Percentiles rank a stretch among this genome's conserved stretches.
These are phyloP conservation scores for Styela clava DNA, from an alignment of 23 tunicate genomes.

Conservation along the genomic window DNA sequence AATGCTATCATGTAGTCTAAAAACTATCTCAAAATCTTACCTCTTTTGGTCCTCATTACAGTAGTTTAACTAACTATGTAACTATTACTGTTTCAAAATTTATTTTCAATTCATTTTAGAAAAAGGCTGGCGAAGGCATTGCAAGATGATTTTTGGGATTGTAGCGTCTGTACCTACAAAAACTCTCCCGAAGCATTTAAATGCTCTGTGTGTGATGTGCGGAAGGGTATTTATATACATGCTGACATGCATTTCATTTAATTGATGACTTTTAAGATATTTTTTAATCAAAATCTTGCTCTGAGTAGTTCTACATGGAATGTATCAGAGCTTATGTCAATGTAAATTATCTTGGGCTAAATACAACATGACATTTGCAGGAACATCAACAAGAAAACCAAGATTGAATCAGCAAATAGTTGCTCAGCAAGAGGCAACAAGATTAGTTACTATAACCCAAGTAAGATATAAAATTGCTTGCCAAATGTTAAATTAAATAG, in stretches of 20 bases:
- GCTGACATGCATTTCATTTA: neutral
- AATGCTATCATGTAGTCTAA: too few relatives aligned
- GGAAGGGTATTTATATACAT: conserved; percentile 22
- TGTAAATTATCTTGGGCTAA: too few relatives aligned
- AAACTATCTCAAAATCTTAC: too few relatives aligned
- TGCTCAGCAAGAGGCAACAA: conserved; percentile 84
- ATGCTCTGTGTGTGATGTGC: conserved; percentile 69
- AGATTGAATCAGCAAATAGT: conserved; percentile 79
- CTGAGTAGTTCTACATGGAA: neutral
- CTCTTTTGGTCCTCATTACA: too few relatives aligned
- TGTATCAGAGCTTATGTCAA: too few relatives aligned
- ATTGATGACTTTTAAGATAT: neutral
- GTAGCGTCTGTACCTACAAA: conserved; percentile 73
- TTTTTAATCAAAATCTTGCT: neutral
- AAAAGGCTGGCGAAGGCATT: conserved; percentile 22
- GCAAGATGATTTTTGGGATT: conserved; percentile 77
- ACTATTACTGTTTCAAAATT: too few relatives aligned
- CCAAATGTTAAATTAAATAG: too few relatives aligned
- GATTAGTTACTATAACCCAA: conserved; percentile 26
- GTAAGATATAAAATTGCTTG: neutral
- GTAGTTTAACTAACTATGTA: too few relatives aligned
- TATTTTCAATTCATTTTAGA: neutral
- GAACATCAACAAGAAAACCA: conserved; percentile 82
- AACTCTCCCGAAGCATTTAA: conserved; percentile 88
- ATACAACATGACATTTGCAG: too few relatives aligned